Evolutionary conservation across 2,888 invertebrate species (phyloP).

Genomic region (Erebia ligea): DNA sequence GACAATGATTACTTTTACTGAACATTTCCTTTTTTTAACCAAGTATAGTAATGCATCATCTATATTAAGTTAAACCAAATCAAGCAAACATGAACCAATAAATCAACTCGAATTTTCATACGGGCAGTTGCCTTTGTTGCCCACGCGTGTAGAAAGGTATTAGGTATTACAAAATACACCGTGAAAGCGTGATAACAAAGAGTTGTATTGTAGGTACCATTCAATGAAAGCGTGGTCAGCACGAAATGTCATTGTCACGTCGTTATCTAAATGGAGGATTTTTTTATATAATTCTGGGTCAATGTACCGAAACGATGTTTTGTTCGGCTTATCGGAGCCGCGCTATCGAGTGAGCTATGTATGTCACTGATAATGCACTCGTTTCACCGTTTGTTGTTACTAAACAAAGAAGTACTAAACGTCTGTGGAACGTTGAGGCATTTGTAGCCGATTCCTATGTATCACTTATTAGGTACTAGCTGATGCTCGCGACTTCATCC

Average conservation of each 20-base stretch:
- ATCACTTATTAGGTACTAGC: neutral
- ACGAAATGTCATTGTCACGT: conserved; percentile 78
- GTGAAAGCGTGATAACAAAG: conserved; percentile 27
- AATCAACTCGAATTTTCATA: neutral
- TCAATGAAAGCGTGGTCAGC: conserved; percentile 49
- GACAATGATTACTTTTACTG: too few relatives aligned
- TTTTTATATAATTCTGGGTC: conserved; percentile 83
- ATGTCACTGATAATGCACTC: conserved; percentile 73
- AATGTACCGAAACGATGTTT: conserved; percentile 79
- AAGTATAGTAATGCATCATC: too few relatives aligned
- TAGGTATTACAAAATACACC: conserved; percentile 7
- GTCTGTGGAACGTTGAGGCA: conserved; percentile 29
- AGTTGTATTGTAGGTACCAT: conserved; percentile 32
- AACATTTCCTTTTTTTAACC: too few relatives aligned
- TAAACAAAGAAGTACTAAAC: conserved; percentile 52
- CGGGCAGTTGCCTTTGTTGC: conserved; percentile 3
- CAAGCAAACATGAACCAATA: conserved; percentile 6
- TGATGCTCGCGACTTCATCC: too few relatives aligned
- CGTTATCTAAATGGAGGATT: conserved; percentile 75
- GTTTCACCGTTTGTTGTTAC: conserved; percentile 60
- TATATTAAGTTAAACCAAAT: neutral
- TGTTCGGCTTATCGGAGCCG: conserved; percentile 73
- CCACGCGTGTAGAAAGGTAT: conserved; percentile 12
- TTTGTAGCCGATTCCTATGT: conserved; percentile 8
- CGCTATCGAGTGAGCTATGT: conserved; percentile 73